Evolutionary conservation across 2,797 vertebrate species (phyloP).

Genomic region (Pterois miles): DNA sequence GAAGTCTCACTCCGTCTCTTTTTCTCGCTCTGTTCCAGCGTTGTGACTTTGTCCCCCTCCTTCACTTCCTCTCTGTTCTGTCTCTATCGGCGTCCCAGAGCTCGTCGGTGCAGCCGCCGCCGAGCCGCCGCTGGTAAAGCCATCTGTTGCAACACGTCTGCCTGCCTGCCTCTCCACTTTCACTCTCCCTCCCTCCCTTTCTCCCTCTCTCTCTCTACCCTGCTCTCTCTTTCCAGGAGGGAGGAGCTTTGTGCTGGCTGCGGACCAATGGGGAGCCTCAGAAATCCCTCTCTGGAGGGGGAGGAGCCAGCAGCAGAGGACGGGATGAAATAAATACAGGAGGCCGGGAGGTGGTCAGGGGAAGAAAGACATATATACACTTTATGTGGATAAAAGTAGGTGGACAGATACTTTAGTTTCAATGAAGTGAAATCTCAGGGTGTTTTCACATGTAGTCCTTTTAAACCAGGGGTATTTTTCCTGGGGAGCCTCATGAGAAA

Average conservation of each 20-base stretch:
- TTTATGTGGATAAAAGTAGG: not conserved
- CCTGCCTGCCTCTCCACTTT: conserved; percentile 64
- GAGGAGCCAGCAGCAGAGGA: conserved; percentile 36
- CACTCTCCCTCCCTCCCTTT: conserved; percentile 43
- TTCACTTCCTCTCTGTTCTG: not conserved
- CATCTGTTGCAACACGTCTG: conserved; percentile 78
- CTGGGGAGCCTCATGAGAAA: too few relatives aligned
- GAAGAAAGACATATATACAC: not conserved
- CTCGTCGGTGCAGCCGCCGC: conserved; percentile 46
- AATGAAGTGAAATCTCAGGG: not conserved
- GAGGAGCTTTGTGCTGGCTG: not conserved
- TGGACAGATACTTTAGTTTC: not conserved
- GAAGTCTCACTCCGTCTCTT: not conserved
- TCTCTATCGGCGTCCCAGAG: conserved; percentile 40
- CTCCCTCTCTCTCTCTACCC: not conserved
- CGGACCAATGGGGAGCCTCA: conserved; percentile 42
- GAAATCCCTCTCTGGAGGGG: conserved; percentile 36
- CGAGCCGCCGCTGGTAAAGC: conserved; percentile 50
- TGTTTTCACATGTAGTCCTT: too few relatives aligned
- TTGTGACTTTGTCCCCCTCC: conserved; percentile 21
- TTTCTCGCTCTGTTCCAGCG: not conserved
- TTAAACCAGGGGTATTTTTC: too few relatives aligned
- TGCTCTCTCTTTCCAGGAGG: not conserved
- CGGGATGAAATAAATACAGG: conserved; percentile 43
- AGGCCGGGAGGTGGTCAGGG: not conserved